Percentiles rank a stretch among this genome's conserved stretches.
Conservation (phyloP, 1,140 invertebrate species). For the Adelges cooleyi region DNA sequence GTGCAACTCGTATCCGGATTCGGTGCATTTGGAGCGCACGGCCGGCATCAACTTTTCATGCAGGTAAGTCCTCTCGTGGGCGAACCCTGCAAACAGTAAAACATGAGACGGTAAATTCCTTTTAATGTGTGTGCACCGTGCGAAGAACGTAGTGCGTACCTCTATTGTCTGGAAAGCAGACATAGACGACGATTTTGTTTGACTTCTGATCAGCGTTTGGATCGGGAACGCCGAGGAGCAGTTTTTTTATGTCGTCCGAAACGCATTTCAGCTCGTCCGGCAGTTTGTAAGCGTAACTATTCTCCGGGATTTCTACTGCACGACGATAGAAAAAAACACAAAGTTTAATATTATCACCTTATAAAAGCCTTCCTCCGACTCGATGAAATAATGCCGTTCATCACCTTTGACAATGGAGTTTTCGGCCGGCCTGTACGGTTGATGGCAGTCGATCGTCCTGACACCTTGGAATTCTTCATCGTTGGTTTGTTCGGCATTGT, state of each 20-base stretch:
- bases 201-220: constrained; percentile 41
- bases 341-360: too few relatives aligned
- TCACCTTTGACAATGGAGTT: not conserved
- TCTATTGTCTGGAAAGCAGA: constrained; percentile 55
- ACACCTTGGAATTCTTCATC: not conserved
- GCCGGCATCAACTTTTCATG: constrained; percentile 52
- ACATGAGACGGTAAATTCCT: too few relatives aligned
- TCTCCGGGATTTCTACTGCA: not conserved
- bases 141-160: constrained; percentile 41
- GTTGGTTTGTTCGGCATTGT: not conserved
- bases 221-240: constrained; percentile 46
- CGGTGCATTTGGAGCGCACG: constrained; percentile 46
- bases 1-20: constrained; percentile 54
- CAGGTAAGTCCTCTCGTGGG: constrained; percentile 51
- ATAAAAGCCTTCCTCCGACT: too few relatives aligned
- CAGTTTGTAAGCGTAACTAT: constrained; percentile 30
- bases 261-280: constrained; percentile 42
- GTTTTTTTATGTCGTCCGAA: constrained; percentile 42
- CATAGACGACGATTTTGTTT: constrained; percentile 53
- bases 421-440: not conserved
- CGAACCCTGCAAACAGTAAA: constrained; percentile 49
- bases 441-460: not conserved
- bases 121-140: too few relatives aligned
- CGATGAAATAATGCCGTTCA: not conserved
- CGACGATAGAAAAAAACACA: not conserved